A percentile compares a stretch with the other conserved stretches of the same genome.
phyloP scores from a whole-genome alignment of 2,797 vertebrate species.

The Buceros bicornis region DNA sequence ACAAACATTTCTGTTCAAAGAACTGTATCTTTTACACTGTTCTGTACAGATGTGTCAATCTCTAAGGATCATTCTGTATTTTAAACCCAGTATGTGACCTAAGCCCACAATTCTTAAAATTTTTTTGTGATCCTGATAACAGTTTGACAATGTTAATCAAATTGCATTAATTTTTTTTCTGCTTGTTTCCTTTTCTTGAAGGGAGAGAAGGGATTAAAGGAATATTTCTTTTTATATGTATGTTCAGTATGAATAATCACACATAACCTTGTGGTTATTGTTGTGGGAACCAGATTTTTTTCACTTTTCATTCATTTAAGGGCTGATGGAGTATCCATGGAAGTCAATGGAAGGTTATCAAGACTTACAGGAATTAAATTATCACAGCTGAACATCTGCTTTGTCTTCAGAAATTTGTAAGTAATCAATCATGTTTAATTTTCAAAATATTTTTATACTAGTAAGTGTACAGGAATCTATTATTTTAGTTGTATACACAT shows the following conservation, averaged over 20 bases:
- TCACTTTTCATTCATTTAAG: constrained; percentile 2
- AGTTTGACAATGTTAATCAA: not conserved
- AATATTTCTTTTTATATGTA: not conserved
- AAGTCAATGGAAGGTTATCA: constrained; percentile 29
- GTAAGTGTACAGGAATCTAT: not conserved
- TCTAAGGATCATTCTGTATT: not conserved
- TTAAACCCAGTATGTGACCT: not conserved
- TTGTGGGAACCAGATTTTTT: not conserved
- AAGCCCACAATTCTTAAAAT: not conserved
- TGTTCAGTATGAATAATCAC: not conserved
- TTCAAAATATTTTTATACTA: not conserved
- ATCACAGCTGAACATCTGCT: not conserved
- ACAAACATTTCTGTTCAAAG: not conserved
- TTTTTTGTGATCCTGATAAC: not conserved
- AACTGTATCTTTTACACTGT: not conserved
- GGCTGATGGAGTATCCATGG: not conserved
- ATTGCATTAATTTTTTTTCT: not conserved
- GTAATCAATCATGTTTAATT: not conserved
- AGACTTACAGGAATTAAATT: constrained; percentile 8
- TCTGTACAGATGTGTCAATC: not conserved
- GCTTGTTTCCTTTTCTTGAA: not conserved
- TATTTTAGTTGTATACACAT: not conserved
- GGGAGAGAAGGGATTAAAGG: not conserved
- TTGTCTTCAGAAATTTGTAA: not conserved
- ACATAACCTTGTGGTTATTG: not conserved